These are phyloP conservation scores for Trissolcus japonicus DNA, from an alignment of 2,888 invertebrate genomes.

Conservation along the genomic window DNA sequence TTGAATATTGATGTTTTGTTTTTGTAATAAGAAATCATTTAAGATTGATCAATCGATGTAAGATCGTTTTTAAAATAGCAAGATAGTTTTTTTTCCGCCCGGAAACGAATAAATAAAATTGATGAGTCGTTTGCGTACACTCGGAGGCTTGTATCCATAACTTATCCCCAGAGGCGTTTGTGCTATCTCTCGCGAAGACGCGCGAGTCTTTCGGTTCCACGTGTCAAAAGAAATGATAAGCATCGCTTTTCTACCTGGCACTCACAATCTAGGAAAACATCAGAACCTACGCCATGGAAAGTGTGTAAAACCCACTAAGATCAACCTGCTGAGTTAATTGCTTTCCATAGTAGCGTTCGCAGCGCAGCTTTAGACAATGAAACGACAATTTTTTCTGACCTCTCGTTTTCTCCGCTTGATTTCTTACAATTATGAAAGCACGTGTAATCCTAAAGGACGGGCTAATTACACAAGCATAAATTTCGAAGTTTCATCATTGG, in stretches of 20 bases:
- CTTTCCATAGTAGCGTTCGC: constrained; percentile 26
- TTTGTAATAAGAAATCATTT: too few species aligned
- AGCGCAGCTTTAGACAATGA: constrained; percentile 23
- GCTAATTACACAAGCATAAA: constrained; percentile 8
- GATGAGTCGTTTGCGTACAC: too few species aligned
- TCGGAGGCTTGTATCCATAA: too few species aligned
- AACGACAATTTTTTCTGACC: constrained; percentile 16
- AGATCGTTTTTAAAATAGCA: too few species aligned
- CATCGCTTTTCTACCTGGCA: constrained; percentile 19
- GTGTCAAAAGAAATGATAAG: constrained; percentile 40
- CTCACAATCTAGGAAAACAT: constrained; percentile 28
- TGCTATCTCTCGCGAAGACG: constrained; percentile 16
- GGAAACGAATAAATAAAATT: too few species aligned
- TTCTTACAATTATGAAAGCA: constrained; percentile 12
- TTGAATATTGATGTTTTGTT: too few species aligned
- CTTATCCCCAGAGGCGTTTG: constrained; percentile 9
- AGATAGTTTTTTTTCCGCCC: too few species aligned
- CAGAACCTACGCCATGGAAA: constrained; percentile 17
- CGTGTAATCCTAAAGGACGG: constrained; percentile 13
- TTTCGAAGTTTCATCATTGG: constrained; percentile 4
- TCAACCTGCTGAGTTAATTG: constrained; percentile 36
- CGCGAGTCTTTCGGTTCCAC: constrained; percentile 12
- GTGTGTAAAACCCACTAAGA: constrained; percentile 25
- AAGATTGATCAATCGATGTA: too few species aligned
- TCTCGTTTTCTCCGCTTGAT: not conserved